Conservation (phyloP, 2,797 vertebrate species). For the Pseudochaenichthys georgianus region DNA sequence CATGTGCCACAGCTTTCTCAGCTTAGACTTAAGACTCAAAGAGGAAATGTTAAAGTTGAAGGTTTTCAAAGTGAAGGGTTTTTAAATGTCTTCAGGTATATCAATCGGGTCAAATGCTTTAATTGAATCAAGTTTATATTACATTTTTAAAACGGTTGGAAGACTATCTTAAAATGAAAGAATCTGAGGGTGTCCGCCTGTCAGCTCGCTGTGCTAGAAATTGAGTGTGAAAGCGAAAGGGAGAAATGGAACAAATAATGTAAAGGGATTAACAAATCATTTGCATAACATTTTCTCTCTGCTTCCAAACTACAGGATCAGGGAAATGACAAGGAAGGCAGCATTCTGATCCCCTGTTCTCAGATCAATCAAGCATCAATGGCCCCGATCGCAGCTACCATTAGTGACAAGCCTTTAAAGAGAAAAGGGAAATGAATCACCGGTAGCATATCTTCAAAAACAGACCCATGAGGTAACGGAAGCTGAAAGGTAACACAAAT, state of each 20-base stretch:
- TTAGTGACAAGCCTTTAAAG: slow-evolving; percentile 40
- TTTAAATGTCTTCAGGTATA: slow-evolving; percentile 44
- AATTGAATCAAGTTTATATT: slow-evolving; percentile 54
- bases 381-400: slow-evolving; percentile 49
- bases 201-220: slow-evolving; percentile 78
- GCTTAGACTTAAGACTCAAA: slow-evolving; percentile 72
- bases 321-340: slow-evolving; percentile 77
- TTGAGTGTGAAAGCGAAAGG: slow-evolving; percentile 79
- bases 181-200: slow-evolving; percentile 78
- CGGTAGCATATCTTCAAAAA: slow-evolving; percentile 18
- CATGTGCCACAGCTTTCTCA: slow-evolving; percentile 71
- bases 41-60: slow-evolving; percentile 55
- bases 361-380: slow-evolving; percentile 76
- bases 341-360: slow-evolving; percentile 77
- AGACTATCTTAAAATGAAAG: slow-evolving; percentile 67
- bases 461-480: slow-evolving; percentile 31
- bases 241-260: slow-evolving; percentile 86
- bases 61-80: slow-evolving; percentile 41
- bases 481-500: slow-evolving; percentile 37
- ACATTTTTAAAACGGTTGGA: slow-evolving; percentile 49
- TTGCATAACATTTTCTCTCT: slow-evolving; percentile 85
- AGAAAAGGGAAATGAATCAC: slow-evolving; percentile 49
- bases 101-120: slow-evolving; percentile 57
- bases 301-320: slow-evolving; percentile 85
- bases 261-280: slow-evolving; percentile 88